These are phyloP conservation scores for Anarrhichthys ocellatus DNA, from an alignment of 2,113 vertebrate species.

Conservation along the genomic window DNA sequence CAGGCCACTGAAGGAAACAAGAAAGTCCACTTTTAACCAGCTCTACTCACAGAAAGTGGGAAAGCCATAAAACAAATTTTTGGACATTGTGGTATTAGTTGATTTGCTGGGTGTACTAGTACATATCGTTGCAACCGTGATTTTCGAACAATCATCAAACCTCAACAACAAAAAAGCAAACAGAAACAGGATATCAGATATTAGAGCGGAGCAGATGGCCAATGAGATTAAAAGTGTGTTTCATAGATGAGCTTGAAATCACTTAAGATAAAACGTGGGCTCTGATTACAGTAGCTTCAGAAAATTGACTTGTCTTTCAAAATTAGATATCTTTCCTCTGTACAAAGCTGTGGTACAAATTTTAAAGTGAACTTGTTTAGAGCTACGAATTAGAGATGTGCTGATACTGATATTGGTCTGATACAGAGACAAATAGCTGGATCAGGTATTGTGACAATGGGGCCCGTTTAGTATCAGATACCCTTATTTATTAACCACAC, in stretches of 20 bases:
- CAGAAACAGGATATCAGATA: not conserved
- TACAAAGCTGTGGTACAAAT: not conserved
- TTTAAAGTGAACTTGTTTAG: not conserved
- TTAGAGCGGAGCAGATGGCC: not conserved
- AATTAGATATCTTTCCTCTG: not conserved
- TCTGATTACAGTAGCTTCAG: not conserved
- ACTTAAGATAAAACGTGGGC: not conserved
- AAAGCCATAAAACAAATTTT: not conserved
- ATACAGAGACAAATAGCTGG: no score
- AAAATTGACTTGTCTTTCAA: not conserved
- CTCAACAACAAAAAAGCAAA: not conserved
- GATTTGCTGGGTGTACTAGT: not conserved
- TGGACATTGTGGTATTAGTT: not conserved
- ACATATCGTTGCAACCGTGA: not conserved
- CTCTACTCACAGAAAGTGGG: not conserved
- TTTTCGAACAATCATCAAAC: not conserved
- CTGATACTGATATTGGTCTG: no score
- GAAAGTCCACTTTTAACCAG: not conserved
- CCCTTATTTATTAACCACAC: not conserved
- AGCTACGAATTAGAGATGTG: not conserved
- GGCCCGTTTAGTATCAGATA: no score
- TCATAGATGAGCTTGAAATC: not conserved
- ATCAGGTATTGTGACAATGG: no score
- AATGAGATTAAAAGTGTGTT: not conserved
- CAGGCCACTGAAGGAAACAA: not conserved